These are phyloP conservation scores for Calyptomena viridis DNA, from an alignment of 2,113 vertebrate species.

Conservation along the genomic window DNA sequence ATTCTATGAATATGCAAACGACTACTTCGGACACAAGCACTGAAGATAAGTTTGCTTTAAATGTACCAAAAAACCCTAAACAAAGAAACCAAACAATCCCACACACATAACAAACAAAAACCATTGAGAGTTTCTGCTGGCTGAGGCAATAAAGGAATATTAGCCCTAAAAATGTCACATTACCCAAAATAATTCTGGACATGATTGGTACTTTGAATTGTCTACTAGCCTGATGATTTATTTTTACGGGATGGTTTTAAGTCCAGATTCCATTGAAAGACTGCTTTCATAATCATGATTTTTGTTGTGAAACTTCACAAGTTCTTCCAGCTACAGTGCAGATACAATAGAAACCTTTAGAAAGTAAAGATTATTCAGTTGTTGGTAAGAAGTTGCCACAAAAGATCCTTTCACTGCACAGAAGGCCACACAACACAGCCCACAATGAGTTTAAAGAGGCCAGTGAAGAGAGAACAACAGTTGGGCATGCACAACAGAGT, in stretches of 20 bases:
- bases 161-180: not conserved
- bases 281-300: not conserved
- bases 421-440: not conserved
- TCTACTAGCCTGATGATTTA: not conserved
- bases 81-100: not conserved
- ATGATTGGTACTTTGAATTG: not conserved
- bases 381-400: not conserved
- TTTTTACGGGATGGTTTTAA: not conserved
- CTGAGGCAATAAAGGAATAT: not conserved
- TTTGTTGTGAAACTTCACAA: not conserved
- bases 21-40: not conserved
- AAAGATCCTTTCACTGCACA: not conserved
- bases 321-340: not conserved
- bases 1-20: not conserved
- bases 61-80: not conserved
- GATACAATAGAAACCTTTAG: not conserved
- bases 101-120: not conserved
- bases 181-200: not conserved
- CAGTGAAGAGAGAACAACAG: not conserved
- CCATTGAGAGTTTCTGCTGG: not conserved
- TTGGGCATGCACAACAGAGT: accelerated
- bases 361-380: not conserved
- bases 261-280: not conserved
- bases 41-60: not conserved
- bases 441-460: not conserved